Evolutionary conservation across 2,113 vertebrate species (phyloP).

Genomic region (Perognathus longimembris): DNA sequence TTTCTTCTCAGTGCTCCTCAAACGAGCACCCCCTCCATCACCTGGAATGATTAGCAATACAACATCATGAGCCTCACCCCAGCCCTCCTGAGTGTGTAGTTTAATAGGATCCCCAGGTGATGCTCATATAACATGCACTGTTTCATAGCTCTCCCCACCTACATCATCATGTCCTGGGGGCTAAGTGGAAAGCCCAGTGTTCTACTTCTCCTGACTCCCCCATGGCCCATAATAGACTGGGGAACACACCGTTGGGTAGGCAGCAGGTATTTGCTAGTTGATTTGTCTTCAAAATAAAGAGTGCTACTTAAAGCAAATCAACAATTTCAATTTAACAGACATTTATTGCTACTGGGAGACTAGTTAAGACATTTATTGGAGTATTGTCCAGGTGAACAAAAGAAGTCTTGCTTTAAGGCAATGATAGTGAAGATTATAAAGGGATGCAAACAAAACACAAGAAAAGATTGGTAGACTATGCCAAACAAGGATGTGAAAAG

Average conservation of each 20-base stretch:
- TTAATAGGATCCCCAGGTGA: neutral
- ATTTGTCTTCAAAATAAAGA: constrained; percentile 73
- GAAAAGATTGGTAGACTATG: neutral
- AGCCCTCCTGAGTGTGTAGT: neutral
- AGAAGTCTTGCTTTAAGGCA: constrained; percentile 34
- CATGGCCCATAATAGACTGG: neutral
- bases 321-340: constrained; percentile 69
- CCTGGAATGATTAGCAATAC: neutral
- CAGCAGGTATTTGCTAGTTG: constrained; percentile 47
- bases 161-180: neutral
- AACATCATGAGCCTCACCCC: neutral
- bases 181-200: neutral
- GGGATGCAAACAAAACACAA: neutral
- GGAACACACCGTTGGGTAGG: neutral
- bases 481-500: constrained; percentile 17
- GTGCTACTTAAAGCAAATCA: constrained; percentile 63
- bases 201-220: neutral
- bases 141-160: neutral
- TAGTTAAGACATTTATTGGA: constrained; percentile 62
- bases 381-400: constrained; percentile 65
- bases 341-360: constrained; percentile 68
- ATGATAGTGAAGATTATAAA: constrained; percentile 6
- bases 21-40: neutral
- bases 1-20: neutral
- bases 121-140: neutral